Base-by-base conservation (phyloP, 2,888 invertebrate species). In the Maniola hyperantus region DNA sequence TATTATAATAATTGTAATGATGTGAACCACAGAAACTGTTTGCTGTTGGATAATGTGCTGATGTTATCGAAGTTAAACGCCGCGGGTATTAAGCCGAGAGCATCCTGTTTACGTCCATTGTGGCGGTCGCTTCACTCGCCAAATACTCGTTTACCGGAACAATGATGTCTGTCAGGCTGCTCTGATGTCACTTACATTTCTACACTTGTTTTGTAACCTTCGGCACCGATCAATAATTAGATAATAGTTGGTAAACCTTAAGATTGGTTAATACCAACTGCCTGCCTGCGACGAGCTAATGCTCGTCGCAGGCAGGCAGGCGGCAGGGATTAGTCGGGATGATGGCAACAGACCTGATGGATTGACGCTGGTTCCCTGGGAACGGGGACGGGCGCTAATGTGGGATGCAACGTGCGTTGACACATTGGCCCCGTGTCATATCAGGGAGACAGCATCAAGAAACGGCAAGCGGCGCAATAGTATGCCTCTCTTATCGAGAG, bases 81-180 rank as follows among this genome's bases (percentile, higher is more conserved):
- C 33, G 58, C 51, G 18, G 39, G 26, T 42, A 67, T 55, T 67
- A 67, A 13, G 59, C 15, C n/a, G 48, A 34, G 33, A 48, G 64
- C 68, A 65, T 68, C 65, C 68, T 68, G 68, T 68, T 67, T 42
- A 46, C 54, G 20, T n/a, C 36, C 18, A 58, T 39, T 53, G 44
- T 65, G 54, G 48, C 61, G 42, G 61, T 33, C 42, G 26, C 57
- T 39, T 54, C 34, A n/a, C 42, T 11, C 50, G 26, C 20, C 5
- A 26, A 51, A 51, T 5, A 10, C 26, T 26, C 33, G 59, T 34
- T 44, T 34, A 46, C 34, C 48, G 46, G 59, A 59, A 18, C 48
- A 34, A 13, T 42, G 39, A 2, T 13, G 36, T 36, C 36, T 54
- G 54, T 54, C 10, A 7, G 36, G 8, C 39, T 1, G 42, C 18